Evolutionary conservation across 2,888 invertebrate genomes (phyloP).

Genomic region (Lacanobia wlatinum): DNA sequence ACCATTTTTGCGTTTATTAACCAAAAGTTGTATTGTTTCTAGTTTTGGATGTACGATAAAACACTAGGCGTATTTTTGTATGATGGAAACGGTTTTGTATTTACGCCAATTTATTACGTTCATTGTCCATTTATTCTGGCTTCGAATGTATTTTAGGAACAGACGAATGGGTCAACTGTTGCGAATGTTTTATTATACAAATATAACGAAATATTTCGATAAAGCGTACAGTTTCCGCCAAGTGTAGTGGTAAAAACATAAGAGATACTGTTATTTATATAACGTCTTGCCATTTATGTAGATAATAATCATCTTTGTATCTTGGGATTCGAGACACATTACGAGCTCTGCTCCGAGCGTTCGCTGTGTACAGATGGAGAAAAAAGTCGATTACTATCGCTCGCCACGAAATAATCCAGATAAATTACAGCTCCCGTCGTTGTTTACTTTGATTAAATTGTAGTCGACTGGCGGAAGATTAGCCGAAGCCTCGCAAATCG

Average conservation of each 20-base stretch:
- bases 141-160: slow-evolving; percentile 74
- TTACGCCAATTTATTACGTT: slow-evolving; percentile 75
- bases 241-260: slow-evolving; percentile 72
- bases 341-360: slow-evolving; percentile 73
- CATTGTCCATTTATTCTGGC: slow-evolving; percentile 76
- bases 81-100: slow-evolving; percentile 67
- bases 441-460: slow-evolving; percentile 91
- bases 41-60: slow-evolving; percentile 52
- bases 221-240: slow-evolving; percentile 67
- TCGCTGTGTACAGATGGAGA: slow-evolving; percentile 78
- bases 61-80: slow-evolving; percentile 50
- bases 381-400: slow-evolving; percentile 89
- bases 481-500: slow-evolving; percentile 89
- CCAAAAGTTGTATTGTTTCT: slow-evolving; percentile 40
- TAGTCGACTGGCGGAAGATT: slow-evolving; percentile 90
- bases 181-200: slow-evolving; percentile 78
- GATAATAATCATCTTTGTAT: slow-evolving; percentile 83
- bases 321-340: slow-evolving; percentile 80
- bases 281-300: slow-evolving; percentile 78
- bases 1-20: slow-evolving; percentile 43
- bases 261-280: slow-evolving; percentile 73
- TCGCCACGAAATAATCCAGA: slow-evolving; percentile 90
- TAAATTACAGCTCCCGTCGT: slow-evolving; percentile 88
- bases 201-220: slow-evolving; percentile 73
- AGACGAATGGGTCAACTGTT: slow-evolving; percentile 81